phyloP scores from a whole-genome alignment of 2,113 vertebrate genomes.

The Labeo rohita region DNA sequence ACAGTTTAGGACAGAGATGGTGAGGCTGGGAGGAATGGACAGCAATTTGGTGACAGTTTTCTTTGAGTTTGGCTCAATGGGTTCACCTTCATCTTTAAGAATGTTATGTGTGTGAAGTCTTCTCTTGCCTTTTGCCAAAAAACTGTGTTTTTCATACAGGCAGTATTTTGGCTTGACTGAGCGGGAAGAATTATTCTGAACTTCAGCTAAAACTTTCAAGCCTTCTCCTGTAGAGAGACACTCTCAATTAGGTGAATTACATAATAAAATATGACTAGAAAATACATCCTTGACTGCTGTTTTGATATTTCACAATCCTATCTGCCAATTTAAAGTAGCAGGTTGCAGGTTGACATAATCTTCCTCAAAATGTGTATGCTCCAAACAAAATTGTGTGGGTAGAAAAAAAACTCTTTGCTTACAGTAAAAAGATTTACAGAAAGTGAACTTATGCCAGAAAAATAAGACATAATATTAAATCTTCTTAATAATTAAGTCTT shows the following conservation, averaged over 20 bases:
- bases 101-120: conserved; percentile 58
- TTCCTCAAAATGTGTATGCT: no score
- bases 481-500: no score
- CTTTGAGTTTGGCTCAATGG: conserved; percentile 58
- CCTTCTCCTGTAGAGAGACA: conserved; percentile 61
- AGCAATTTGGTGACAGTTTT: conserved; percentile 59
- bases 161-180: conserved; percentile 71
- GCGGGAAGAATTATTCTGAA: conserved; percentile 71
- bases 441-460: no score
- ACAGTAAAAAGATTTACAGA: no score
- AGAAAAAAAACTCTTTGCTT: no score
- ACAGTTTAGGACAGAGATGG: conserved; percentile 68
- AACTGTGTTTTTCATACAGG: conserved; percentile 72
- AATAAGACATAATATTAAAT: no score
- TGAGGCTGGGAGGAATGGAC: conserved; percentile 55
- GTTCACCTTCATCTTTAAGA: conserved; percentile 66
- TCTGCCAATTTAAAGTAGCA: not conserved
- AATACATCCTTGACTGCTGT: not conserved
- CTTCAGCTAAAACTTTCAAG: conserved; percentile 62
- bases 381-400: no score
- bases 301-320: not conserved
- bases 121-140: conserved; percentile 61
- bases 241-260: not conserved
- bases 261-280: not conserved
- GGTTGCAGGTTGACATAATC: no score